These are phyloP conservation scores for Mohoua ochrocephala DNA, from an alignment of 2,113 vertebrate species.

Conservation along the genomic window DNA sequence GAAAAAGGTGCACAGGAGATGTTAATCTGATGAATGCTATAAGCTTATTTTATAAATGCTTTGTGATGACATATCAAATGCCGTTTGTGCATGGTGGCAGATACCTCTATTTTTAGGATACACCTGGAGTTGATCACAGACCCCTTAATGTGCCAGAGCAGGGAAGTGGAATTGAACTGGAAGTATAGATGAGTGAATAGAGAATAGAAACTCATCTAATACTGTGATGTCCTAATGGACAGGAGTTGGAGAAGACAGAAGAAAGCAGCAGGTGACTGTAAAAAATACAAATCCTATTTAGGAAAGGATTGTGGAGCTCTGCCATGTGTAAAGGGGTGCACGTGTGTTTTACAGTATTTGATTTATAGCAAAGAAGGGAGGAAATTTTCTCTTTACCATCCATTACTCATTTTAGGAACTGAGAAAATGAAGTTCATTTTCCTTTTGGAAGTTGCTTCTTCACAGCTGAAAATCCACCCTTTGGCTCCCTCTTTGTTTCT, in stretches of 20 bases:
- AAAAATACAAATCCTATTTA: background rate
- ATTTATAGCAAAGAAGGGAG: background rate
- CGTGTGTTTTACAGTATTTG: background rate
- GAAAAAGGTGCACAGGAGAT: background rate
- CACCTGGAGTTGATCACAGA: background rate
- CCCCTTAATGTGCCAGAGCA: background rate
- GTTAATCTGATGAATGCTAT: background rate
- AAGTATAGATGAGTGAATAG: background rate
- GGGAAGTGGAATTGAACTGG: background rate
- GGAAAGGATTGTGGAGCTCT: background rate
- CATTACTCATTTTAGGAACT: background rate
- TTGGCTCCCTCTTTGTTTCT: constrained; percentile 13
- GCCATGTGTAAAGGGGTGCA: background rate
- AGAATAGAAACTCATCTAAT: background rate
- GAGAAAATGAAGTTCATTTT: constrained; percentile 11
- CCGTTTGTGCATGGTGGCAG: background rate
- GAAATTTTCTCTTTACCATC: background rate
- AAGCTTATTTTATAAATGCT: background rate
- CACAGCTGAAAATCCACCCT: background rate
- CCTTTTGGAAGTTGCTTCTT: background rate
- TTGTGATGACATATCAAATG: background rate
- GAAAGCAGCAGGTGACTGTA: background rate
- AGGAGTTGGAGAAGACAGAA: background rate
- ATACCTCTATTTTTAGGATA: background rate
- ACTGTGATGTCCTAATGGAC: background rate